These are phyloP conservation scores for Prietella phreatophila DNA, from an alignment of 2,113 vertebrate genomes.

Conservation along the genomic window DNA sequence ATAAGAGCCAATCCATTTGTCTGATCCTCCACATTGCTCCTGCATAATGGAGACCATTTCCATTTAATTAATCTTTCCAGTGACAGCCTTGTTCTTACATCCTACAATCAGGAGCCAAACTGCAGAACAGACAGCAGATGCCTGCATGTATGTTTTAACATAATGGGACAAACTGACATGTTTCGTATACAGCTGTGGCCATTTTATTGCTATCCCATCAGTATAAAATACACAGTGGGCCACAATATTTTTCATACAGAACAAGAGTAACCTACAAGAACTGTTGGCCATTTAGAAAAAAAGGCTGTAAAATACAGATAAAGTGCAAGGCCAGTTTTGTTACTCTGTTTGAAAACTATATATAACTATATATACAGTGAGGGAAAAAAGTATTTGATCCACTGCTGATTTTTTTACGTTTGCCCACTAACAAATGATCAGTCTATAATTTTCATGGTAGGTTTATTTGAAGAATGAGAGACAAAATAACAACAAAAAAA, in stretches of 20 bases:
- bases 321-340: neutral
- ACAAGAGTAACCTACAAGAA: neutral
- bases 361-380: neutral
- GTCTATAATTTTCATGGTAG: too few species aligned
- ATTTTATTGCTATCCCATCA: neutral
- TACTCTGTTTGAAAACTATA: neutral
- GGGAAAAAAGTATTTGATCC: too few species aligned
- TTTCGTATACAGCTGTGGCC: neutral
- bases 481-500: too few species aligned
- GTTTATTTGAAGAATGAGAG: too few species aligned
- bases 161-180: slow-evolving; percentile 3
- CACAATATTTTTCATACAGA: neutral
- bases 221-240: neutral
- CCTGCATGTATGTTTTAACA: slow-evolving; percentile 3
- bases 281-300: neutral
- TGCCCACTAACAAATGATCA: too few species aligned
- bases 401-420: too few species aligned
- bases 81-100: slow-evolving; percentile 33
- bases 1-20: slow-evolving; percentile 37
- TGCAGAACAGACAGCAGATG: slow-evolving; percentile 22
- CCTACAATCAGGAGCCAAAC: slow-evolving; percentile 16
- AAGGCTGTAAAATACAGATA: neutral
- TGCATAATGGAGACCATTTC: slow-evolving; percentile 49
- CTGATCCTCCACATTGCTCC: slow-evolving; percentile 36
- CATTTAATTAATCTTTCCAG: slow-evolving; percentile 37